Base-by-base conservation (phyloP, 2,888 invertebrate genomes). In the Pachydiplax longipennis region DNA sequence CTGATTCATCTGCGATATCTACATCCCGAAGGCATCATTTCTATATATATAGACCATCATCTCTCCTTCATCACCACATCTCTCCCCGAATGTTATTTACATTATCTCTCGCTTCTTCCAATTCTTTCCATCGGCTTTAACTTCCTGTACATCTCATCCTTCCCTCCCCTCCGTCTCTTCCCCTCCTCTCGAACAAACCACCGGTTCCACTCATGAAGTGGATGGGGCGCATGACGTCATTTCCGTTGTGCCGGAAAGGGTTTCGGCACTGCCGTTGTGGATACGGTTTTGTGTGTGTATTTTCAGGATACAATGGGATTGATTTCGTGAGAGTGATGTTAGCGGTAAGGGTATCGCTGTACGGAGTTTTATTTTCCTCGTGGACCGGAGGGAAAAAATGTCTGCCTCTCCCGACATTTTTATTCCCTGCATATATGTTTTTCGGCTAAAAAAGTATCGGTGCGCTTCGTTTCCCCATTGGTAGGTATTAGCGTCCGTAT, bases 241-340 rank as follows among this genome's bases (percentile, higher is more conserved):
- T 61, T 87, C 87, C 87, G 87, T 65, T 87, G 61, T 87, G 61
- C 37, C 65, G 61, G 87, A 61, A 35, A 73, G 35, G 87, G 87
- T 18, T 87, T 87, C 40, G n/a, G 61, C 61, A 10, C 61, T 22
- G 83, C 31, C 83, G 58, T n/a, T n/a, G 87, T 65, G 87, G 87
- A 87, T 87, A 87, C 87, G 65, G 58, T 83, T 65, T 61, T 65
- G 61, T 87, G 87, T 87, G 65, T 61, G 61, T 87, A 61, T 87
- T 58, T 65, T 58, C 37, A 65, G n/a, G 65, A 65, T 87, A 87
- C 61, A 87, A 87, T 87, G 87, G 87, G 87, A 87, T 87, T 87
- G 87, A 61, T 87, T 87, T 87, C 65, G 65, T 61, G 87, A 65
- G 87, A 65, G 87, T 48, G 87, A 87, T 87, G 87, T 87, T 87